Evolutionary conservation across 1,140 invertebrate species (phyloP).

Genomic region (Neotoxoptera formosana): DNA sequence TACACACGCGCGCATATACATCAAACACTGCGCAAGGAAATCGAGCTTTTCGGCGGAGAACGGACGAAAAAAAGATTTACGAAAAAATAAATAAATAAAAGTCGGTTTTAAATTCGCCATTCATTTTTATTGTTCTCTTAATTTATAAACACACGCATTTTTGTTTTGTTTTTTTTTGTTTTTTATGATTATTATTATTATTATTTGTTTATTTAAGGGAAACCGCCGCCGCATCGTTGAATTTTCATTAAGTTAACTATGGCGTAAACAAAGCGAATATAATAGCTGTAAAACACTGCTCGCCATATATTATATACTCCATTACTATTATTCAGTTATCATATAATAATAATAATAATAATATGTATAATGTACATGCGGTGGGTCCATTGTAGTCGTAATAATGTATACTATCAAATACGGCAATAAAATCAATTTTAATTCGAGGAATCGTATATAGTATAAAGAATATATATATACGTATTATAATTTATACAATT

Average conservation of each 20-base stretch:
- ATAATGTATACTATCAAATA: not conserved
- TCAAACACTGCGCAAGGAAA: slow-evolving; percentile 29
- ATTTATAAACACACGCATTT: slow-evolving; percentile 52
- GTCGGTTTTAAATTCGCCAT: slow-evolving; percentile 41
- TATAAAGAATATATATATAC: slow-evolving; percentile 1
- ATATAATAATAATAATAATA: not conserved
- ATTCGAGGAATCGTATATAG: not conserved
- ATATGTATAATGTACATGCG: not conserved
- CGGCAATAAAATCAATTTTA: slow-evolving; percentile 1
- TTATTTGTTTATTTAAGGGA: slow-evolving; percentile 19
- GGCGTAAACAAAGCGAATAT: slow-evolving; percentile 22
- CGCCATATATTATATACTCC: slow-evolving; percentile 8
- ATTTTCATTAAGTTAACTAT: slow-evolving; percentile 17
- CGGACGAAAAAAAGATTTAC: slow-evolving; percentile 49
- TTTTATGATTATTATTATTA: not conserved
- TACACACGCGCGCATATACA: not conserved
- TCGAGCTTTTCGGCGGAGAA: slow-evolving; percentile 53
- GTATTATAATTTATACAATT: not conserved
- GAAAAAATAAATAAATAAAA: slow-evolving; percentile 47
- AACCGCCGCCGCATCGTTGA: slow-evolving; percentile 31
- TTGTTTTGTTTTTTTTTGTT: slow-evolving; percentile 29
- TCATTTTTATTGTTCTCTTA: slow-evolving; percentile 57
- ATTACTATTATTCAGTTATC: slow-evolving; percentile 18
- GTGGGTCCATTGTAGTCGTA: not conserved
- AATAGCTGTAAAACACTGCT: slow-evolving; percentile 33